Percentiles rank a stretch among this genome's conserved stretches.
These are phyloP conservation scores for Lanistes nyassanus DNA, from an alignment of 1,140 invertebrate genomes.

Conservation along the genomic window DNA sequence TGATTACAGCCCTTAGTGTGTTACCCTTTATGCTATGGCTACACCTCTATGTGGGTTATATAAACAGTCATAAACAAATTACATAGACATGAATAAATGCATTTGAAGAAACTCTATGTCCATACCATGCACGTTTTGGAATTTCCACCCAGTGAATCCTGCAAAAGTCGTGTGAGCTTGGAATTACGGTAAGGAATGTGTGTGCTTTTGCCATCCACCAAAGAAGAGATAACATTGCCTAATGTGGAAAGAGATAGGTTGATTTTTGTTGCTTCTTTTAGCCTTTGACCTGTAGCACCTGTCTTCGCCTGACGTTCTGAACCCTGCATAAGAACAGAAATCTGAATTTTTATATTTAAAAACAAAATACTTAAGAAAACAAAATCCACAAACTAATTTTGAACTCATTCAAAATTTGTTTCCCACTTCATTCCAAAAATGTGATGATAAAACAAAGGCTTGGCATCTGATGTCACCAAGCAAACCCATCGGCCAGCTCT, in stretches of 20 bases:
- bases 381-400: neutral
- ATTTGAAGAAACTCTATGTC: slow-evolving; percentile 3
- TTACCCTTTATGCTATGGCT: too few relatives aligned
- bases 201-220: slow-evolving; percentile 75
- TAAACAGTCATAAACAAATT: neutral
- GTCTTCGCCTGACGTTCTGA: slow-evolving; percentile 96
- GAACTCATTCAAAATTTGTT: neutral
- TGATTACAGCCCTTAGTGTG: too few relatives aligned
- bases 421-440: neutral
- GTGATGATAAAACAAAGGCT: too few relatives aligned
- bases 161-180: slow-evolving; percentile 66
- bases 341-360: neutral
- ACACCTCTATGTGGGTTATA: too few relatives aligned
- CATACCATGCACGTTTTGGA: slow-evolving; percentile 90
- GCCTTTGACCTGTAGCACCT: slow-evolving; percentile 88
- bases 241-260: slow-evolving; percentile 94
- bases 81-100: neutral
- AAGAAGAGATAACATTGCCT: slow-evolving; percentile 96
- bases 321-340: slow-evolving; percentile 68
- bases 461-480: too few relatives aligned
- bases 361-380: neutral
- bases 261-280: slow-evolving; percentile 93
- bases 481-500: too few relatives aligned
- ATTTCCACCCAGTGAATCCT: slow-evolving; percentile 89
- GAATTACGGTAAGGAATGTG: slow-evolving; percentile 69